Evolutionary conservation across 2,888 invertebrate genomes (phyloP).

Genomic region (Xylocampa areola): DNA sequence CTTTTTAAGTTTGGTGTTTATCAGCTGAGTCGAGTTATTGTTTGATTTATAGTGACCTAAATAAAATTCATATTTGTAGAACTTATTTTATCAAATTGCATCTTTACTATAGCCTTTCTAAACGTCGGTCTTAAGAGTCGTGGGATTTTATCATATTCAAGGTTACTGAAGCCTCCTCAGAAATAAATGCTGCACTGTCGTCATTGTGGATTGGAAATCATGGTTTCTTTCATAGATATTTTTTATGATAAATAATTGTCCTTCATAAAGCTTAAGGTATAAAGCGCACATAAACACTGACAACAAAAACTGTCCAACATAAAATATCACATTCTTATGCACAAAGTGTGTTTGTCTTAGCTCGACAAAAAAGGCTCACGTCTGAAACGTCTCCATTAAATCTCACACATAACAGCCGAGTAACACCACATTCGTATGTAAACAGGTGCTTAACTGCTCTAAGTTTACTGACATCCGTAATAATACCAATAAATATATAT

Average conservation of each 20-base stretch:
- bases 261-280: constrained; percentile 16
- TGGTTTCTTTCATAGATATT: background rate
- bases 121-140: constrained; percentile 3
- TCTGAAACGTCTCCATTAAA: constrained; percentile 81
- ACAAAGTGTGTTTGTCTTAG: constrained; percentile 68
- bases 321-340: constrained; percentile 68
- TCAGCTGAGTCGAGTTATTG: constrained; percentile 7
- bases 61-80: constrained; percentile 6
- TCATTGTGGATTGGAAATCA: background rate
- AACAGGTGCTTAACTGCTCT: constrained; percentile 82
- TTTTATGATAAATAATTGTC: constrained; percentile 5
- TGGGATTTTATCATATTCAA: constrained; percentile 16
- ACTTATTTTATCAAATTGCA: background rate
- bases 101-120: background rate
- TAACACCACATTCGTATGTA: constrained; percentile 79
- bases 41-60: constrained; percentile 23
- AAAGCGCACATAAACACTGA: constrained; percentile 37
- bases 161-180: background rate
- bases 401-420: constrained; percentile 73
- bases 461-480: constrained; percentile 84
- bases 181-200: background rate
- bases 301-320: constrained; percentile 36
- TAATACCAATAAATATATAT: constrained; percentile 64
- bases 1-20: constrained; percentile 10
- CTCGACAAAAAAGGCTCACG: constrained; percentile 75